Evolutionary conservation across 30 jellyfish, hydroid and myxozoan species (phyloP), one percentile per base, ranked within the genome.

Genomic region (Nemopilema nomurai): DNA sequence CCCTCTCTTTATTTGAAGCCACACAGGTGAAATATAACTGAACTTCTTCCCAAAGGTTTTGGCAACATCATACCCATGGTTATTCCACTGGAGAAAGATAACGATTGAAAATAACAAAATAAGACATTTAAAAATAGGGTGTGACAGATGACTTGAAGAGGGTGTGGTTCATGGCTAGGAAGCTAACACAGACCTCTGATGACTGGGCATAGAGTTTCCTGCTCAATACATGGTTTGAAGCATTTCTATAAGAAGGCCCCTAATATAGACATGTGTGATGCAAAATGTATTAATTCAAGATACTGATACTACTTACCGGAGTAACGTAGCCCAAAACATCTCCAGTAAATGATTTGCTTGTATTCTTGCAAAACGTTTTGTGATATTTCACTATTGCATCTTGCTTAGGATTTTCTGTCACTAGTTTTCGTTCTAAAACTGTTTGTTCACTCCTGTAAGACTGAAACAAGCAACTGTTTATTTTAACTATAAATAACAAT

Each of bases 301-400:
- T 49, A 18, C 0, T 16, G 1, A 31, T 24, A 0, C 64, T 52
- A 88, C 98, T 77, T 71, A 93, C 98, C 13, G 98, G 98, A 30
- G 98, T 93, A 1, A 93, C 98, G 73, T 93, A 93, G 33, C 96
- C 98, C 49, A 93, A 82, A 19, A 93, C 98, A 77, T 88, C 98
- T 26, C 96, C 98, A 13, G 51, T 41, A 8, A 85, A 79, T 16
- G 24, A 6, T 53, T 77, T 88, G 20, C 70, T 49, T 19, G 83
- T 80, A 67, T 81, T 82, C 49, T 73, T 71, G 73, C 71, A 33
- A 78, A 81, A 89, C n/a, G 97, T 57, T 67, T 82, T 67, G 70
- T 87, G 87, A 63, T 87, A 83, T 67, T 77, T 88, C 17, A 93
- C 51, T 29, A 93, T 77, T 28, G 80, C 93, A 9, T 49, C 87